Conservation (phyloP, 2,888 invertebrate species). For the Siphlonurus alternatus region DNA sequence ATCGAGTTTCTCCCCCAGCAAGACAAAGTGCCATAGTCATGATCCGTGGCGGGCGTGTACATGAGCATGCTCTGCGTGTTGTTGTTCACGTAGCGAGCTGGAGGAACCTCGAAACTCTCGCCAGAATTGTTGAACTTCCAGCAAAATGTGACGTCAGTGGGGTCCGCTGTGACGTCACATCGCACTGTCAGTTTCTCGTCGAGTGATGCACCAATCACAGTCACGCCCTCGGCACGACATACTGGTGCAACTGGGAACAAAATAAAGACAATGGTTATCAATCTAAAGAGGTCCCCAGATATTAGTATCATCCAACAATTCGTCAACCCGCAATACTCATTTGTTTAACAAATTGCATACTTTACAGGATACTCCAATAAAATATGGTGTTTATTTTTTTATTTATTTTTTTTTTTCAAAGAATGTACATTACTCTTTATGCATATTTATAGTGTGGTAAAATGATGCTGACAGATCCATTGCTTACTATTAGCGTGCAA, state of each 20-base stretch:
- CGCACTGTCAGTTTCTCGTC: constrained; percentile 41
- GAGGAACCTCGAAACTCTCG: constrained; percentile 64
- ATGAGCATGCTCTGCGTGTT: constrained; percentile 43
- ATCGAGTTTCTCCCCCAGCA: constrained; percentile 76
- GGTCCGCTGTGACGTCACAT: constrained; percentile 77
- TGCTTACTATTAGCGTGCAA: no score
- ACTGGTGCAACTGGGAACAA: constrained; percentile 81
- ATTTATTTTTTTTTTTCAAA: no score
- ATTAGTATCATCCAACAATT: background rate
- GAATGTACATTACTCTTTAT: no score
- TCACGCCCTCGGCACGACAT: constrained; percentile 47
- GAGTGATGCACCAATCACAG: constrained; percentile 67
- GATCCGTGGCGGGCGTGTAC: constrained; percentile 39
- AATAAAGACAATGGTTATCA: constrained; percentile 12
- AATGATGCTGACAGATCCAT: no score
- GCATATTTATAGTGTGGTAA: no score
- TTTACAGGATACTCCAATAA: no score
- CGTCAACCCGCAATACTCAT: no score
- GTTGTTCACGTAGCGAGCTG: constrained; percentile 49
- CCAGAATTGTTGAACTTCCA: constrained; percentile 87
- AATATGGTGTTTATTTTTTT: no score
- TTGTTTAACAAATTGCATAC: no score
- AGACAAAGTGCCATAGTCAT: constrained; percentile 77
- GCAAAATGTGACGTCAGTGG: constrained; percentile 65
- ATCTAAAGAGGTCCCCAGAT: background rate